A percentile compares a stretch with the other conserved stretches of the same genome.
Evolutionary conservation across 1,140 invertebrate species (phyloP).

Genomic region (Manduca sexta): DNA sequence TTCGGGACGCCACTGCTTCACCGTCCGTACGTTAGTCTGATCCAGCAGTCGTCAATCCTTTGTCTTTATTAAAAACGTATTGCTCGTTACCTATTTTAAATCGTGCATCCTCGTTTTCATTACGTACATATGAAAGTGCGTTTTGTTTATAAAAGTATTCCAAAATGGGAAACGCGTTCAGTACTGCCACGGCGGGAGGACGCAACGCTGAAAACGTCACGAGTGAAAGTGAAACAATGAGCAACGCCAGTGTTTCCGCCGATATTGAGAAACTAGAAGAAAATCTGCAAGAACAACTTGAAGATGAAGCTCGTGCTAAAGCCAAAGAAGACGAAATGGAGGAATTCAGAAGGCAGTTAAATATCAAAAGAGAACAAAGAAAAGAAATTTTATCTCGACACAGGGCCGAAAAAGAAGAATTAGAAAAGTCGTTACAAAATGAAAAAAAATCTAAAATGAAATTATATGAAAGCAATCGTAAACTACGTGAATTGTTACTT

Average conservation of each 20-base stretch:
- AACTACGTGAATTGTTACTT: constrained; percentile 59
- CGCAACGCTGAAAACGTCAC: constrained; percentile 23
- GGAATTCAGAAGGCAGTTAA: constrained; percentile 75
- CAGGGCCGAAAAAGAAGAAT: constrained; percentile 72
- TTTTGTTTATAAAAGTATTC: constrained; percentile 64
- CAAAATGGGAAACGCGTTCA: constrained; percentile 66
- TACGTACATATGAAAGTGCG: constrained; percentile 25
- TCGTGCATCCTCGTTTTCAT: constrained; percentile 24
- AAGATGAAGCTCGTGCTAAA: constrained; percentile 42
- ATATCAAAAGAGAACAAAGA: constrained; percentile 74
- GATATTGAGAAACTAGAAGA: constrained; percentile 20
- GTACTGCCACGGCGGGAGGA: constrained; percentile 38
- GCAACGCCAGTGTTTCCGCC: constrained; percentile 25
- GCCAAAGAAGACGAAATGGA: constrained; percentile 66
- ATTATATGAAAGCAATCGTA: constrained; percentile 53
- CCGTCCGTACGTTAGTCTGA: constrained; percentile 42
- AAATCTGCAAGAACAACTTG: constrained; percentile 11
- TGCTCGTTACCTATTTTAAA: constrained; percentile 46
- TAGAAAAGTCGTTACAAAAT: constrained; percentile 70
- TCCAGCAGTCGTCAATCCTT: constrained; percentile 54
- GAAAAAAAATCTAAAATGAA: constrained; percentile 70
- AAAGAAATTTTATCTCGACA: constrained; percentile 74
- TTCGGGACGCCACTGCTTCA: constrained; percentile 43
- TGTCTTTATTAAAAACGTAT: constrained; percentile 64
- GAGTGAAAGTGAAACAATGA: constrained; percentile 53